Evolutionary conservation across 2,888 invertebrate genomes (phyloP), one percentile per base, ranked within the genome.

Genomic region (Parnassius orleans): DNA sequence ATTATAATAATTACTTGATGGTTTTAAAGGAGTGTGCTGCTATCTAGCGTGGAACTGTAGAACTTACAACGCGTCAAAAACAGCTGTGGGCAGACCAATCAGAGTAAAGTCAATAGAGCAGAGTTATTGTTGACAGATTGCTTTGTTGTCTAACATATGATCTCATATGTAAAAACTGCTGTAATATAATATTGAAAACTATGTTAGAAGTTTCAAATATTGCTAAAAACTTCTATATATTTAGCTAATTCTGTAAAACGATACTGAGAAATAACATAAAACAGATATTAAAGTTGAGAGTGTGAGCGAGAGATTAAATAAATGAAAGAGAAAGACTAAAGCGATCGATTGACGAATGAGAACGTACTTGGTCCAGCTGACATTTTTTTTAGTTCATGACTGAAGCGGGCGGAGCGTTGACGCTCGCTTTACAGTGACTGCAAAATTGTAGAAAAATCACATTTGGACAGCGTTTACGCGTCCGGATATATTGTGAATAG

Each of bases 291-390:
- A 44, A 48, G 42, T 50, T 43, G 11, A n/a, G 11, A n/a, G 78
- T 78, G 70, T 67, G 79, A 89, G 77, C 63, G 83, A 85, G 84
- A 86, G 9, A 61, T 56, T 12, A n/a, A 41, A 68, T 52, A 68
- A 50, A 58, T 65, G 76, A 88, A 72, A 65, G 81, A 78, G 86
- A 82, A 10, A 65, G 66, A 61, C n/a, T 61, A 63, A 70, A 74
- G 78, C 80, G 82, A 92, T 91, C 90, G 90, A 91, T 91, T 87
- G 79, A 84, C 91, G 90, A 92, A 92, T 91, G 84, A 78, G 84
- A 84, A 81, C 76, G 71, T 65, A 74, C 77, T 73, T 73, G 72
- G 69, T 79, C 80, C 92, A 92, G 91, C 92, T 92, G 91, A 90
- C 86, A 86, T 82, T 81, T 84, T 46, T 19, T 75, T 76, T 78